Conservation (phyloP, 2,888 invertebrate species). For the Caenorhabditis afra region DNA sequence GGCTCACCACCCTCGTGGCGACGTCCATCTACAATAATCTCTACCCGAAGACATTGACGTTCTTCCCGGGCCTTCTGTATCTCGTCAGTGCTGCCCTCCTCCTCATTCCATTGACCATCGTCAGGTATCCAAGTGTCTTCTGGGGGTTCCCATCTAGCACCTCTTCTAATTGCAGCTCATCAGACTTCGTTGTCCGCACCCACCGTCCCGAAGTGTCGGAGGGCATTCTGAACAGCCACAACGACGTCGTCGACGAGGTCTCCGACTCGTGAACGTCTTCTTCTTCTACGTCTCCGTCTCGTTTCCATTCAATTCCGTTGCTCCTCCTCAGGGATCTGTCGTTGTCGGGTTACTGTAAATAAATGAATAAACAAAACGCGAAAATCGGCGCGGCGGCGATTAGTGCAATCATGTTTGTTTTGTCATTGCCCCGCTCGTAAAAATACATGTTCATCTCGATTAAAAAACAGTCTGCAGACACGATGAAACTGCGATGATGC, state of each 20-base stretch:
- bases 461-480: too few species aligned
- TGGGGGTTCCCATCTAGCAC: neutral
- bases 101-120: slow-evolving; percentile 66
- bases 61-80: slow-evolving; percentile 81
- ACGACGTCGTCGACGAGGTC: slow-evolving; percentile 54
- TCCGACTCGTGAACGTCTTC: neutral
- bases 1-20: slow-evolving; percentile 79
- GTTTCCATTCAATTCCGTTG: neutral
- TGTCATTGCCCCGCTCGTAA: neutral
- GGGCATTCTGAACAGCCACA: slow-evolving; percentile 53
- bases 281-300: neutral
- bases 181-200: slow-evolving; percentile 30
- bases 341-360: slow-evolving; percentile 7
- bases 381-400: too few species aligned
- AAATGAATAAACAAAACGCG: neutral
- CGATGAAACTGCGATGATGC: too few species aligned
- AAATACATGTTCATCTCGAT: too few species aligned
- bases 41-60: slow-evolving; percentile 80
- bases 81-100: slow-evolving; percentile 70
- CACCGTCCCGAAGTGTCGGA: slow-evolving; percentile 42
- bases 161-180: slow-evolving; percentile 24
- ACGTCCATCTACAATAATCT: slow-evolving; percentile 81
- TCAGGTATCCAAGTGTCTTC: too few species aligned
- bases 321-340: neutral
- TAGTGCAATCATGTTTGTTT: neutral